Conservation (phyloP, 2,797 vertebrate species). For the Orientallactaga sibirica region DNA sequence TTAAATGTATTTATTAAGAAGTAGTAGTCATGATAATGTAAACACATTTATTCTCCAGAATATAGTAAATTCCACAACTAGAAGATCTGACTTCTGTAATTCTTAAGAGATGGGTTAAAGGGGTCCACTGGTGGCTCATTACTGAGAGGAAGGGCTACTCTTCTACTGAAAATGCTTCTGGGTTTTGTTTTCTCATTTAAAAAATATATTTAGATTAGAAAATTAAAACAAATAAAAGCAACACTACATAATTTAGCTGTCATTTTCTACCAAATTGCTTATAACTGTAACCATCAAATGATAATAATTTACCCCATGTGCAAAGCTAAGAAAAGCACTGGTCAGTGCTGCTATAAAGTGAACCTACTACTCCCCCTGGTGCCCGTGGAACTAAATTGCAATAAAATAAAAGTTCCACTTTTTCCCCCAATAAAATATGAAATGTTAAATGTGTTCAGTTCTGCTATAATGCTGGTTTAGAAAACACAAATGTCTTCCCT, state of each 20-base stretch:
- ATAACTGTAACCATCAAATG: slow-evolving; percentile 91
- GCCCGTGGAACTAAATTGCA: slow-evolving; percentile 80
- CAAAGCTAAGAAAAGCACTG: slow-evolving; percentile 84
- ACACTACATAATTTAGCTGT: slow-evolving; percentile 89
- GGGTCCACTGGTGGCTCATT: slow-evolving; percentile 54
- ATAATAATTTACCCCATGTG: slow-evolving; percentile 89
- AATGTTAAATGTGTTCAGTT: slow-evolving; percentile 31
- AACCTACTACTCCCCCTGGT: slow-evolving; percentile 86
- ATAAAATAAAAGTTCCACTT: slow-evolving; percentile 77
- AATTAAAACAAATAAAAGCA: slow-evolving; percentile 91
- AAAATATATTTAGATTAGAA: slow-evolving; percentile 86
- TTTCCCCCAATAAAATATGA: slow-evolving; percentile 33
- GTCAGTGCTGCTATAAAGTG: slow-evolving; percentile 81
- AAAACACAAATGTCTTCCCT: slow-evolving; percentile 40
- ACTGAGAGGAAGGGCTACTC: slow-evolving; percentile 67
- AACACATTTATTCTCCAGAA: slow-evolving; percentile 66
- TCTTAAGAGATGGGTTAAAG: slow-evolving; percentile 75
- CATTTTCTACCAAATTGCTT: slow-evolving; percentile 90
- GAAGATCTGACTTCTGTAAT: slow-evolving; percentile 63
- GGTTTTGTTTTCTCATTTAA: slow-evolving; percentile 82
- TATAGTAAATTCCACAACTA: slow-evolving; percentile 58
- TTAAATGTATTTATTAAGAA: slow-evolving; percentile 47
- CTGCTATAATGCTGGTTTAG: slow-evolving; percentile 15
- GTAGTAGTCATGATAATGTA: slow-evolving; percentile 63
- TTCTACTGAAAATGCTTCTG: slow-evolving; percentile 72